phyloP scores from a whole-genome alignment of 2,113 vertebrate genomes.

The Hiodon tergisus region DNA sequence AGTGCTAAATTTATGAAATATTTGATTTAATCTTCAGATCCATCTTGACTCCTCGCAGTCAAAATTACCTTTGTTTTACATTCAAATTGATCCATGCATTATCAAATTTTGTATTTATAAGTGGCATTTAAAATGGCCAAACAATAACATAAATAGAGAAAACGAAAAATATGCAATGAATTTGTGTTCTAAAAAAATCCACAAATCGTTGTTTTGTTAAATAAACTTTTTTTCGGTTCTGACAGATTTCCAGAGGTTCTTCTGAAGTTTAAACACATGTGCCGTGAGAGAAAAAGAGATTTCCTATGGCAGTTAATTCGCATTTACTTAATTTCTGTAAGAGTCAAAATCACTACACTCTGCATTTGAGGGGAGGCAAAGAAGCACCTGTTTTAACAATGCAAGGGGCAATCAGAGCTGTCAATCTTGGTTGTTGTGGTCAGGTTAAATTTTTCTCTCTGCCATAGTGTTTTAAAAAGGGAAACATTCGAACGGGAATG shows the following conservation, averaged over 20 bases:
- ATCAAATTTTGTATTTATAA: background rate
- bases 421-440: too few species aligned
- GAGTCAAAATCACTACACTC: background rate
- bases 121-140: background rate
- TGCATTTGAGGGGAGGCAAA: too few species aligned
- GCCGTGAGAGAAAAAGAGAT: too few species aligned
- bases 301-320: background rate
- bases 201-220: background rate
- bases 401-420: too few species aligned
- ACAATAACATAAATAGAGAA: background rate
- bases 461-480: too few species aligned
- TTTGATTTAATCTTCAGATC: background rate
- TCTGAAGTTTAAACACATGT: background rate
- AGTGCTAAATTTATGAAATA: conserved; percentile 1
- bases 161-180: background rate
- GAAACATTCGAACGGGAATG: too few species aligned
- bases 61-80: background rate
- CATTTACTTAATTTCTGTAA: background rate
- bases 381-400: too few species aligned
- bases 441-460: too few species aligned
- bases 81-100: background rate
- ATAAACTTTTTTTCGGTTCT: background rate
- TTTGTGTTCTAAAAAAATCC: background rate
- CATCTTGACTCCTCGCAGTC: background rate
- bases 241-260: background rate